Conservation (phyloP, 2,797 vertebrate species). For the Phataginus tricuspis region DNA sequence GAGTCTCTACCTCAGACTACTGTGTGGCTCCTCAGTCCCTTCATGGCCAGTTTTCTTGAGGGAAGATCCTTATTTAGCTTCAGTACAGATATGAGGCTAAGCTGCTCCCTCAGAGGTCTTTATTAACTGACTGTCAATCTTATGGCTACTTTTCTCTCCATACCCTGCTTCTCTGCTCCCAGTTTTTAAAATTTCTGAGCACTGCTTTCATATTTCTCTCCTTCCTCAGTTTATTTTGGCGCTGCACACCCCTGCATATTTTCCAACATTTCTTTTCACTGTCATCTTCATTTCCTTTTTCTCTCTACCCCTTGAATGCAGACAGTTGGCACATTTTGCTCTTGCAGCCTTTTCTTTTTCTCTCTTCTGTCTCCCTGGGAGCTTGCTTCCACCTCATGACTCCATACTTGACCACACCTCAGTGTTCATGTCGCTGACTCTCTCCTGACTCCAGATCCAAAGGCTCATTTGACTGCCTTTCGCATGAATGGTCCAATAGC, state of each 20-base stretch:
- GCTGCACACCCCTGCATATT: neutral
- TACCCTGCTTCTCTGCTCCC: neutral
- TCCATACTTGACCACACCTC: neutral
- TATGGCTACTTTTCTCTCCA: neutral
- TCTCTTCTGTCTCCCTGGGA: neutral
- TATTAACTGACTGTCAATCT: neutral
- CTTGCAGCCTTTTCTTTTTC: neutral
- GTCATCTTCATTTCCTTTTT: neutral
- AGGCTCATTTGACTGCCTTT: neutral
- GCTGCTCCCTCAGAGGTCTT: neutral
- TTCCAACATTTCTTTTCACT: neutral
- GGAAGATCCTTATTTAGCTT: neutral
- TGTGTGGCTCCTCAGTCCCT: neutral
- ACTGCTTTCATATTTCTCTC: too few relatives aligned
- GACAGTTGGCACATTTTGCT: neutral
- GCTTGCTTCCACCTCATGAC: neutral
- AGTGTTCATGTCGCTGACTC: neutral
- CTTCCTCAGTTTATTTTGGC: too few relatives aligned
- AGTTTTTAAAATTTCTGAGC: neutral
- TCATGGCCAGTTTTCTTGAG: neutral
- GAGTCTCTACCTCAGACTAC: neutral
- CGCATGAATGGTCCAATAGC: rapidly evolving
- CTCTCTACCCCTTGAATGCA: neutral
- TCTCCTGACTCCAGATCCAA: neutral
- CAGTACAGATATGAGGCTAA: rapidly evolving